These are phyloP conservation scores for Jaculus jaculus DNA, from an alignment of 2,113 vertebrate genomes.

Conservation along the genomic window DNA sequence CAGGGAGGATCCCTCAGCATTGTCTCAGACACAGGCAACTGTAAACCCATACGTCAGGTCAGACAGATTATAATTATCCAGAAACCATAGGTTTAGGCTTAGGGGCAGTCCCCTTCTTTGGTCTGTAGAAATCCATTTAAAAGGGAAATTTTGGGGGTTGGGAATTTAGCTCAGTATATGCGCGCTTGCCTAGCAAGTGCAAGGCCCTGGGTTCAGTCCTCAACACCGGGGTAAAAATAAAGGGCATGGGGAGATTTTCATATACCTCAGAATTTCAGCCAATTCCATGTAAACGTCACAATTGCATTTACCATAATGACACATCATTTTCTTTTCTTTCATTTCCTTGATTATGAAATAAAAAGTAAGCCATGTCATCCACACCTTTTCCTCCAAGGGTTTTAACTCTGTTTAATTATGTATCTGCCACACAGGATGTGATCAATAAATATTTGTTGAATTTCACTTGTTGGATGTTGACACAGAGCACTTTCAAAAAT, in stretches of 20 bases:
- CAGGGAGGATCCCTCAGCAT: neutral
- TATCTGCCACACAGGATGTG: neutral
- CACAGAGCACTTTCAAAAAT: conserved; percentile 31
- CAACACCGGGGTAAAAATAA: too few species aligned
- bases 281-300: neutral
- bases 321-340: neutral
- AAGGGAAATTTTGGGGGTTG: too few species aligned
- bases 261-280: too few species aligned
- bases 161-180: too few species aligned
- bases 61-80: neutral
- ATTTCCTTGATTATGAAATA: conserved; percentile 25
- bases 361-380: neutral
- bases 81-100: neutral
- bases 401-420: conserved; percentile 6
- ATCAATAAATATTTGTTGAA: neutral
- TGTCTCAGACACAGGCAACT: neutral
- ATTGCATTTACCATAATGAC: neutral
- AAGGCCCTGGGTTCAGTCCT: too few species aligned
- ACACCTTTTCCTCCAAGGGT: neutral
- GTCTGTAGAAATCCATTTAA: neutral
- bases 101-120: neutral
- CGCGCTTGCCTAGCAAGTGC: too few species aligned
- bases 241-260: too few species aligned
- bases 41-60: neutral
- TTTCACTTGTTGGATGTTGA: neutral